Conservation (phyloP, 2,797 vertebrate genomes). For the Melopsittacus undulatus region DNA sequence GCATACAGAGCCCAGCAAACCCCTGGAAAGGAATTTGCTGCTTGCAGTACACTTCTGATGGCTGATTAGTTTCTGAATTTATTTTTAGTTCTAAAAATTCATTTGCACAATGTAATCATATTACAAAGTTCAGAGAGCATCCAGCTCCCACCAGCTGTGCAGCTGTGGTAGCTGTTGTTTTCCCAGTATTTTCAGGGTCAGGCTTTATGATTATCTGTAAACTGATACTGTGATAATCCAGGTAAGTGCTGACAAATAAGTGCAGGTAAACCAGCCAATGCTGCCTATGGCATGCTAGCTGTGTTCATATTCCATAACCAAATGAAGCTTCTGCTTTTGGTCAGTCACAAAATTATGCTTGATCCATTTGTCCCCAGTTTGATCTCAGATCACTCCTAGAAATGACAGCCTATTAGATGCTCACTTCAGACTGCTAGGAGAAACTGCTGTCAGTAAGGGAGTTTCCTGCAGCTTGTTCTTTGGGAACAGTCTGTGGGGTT, state of each 20-base stretch:
- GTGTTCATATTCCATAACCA: neutral
- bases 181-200: neutral
- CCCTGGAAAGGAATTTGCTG: neutral
- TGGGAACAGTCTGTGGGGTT: neutral
- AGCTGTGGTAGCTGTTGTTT: neutral
- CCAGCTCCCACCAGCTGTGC: neutral
- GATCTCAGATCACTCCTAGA: neutral
- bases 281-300: neutral
- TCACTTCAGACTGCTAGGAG: neutral
- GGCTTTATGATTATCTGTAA: neutral
- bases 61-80: neutral
- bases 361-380: neutral
- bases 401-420: neutral
- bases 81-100: neutral
- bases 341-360: neutral
- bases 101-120: neutral
- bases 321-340: neutral
- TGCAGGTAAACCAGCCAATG: neutral
- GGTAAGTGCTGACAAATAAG: neutral
- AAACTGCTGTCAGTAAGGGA: neutral
- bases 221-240: neutral
- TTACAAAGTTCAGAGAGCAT: neutral
- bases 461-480: neutral
- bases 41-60: neutral
- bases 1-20: neutral